Evolutionary conservation across 1,140 invertebrate species (phyloP), one percentile per base, ranked within the genome.

Genomic region (Bombus vancouverensis): DNA sequence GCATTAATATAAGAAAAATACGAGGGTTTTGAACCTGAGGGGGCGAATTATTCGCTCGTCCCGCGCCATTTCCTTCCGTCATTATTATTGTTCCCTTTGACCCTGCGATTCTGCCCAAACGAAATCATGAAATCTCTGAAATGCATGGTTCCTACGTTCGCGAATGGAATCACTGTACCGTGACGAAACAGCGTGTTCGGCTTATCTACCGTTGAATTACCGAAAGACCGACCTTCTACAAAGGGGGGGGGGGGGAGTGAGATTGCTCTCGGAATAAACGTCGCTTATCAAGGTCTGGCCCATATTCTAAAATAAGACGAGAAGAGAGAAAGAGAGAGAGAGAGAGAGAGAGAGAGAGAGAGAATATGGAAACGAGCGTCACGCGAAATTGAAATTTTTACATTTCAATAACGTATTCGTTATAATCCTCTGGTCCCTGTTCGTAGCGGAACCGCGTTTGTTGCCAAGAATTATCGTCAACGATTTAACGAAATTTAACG

Each of bases 1-100:
- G 87, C 93, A 93, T 94, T 93, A 93, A 92, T 93, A 92, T 92
- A 89, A 89, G 92, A 90, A 92, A 92, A 93, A 92, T 87, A 91
- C 77, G 89, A 86, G 62, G 85, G 80, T 68, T 39, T 53, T 25
- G 13, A 53, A 59, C 15, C 86, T 47, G 72, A n/a, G 53, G 47
- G 78, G 44, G 47, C 44, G 75, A 39, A 65, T 71, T 81, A 80
- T 79, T 53, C 78, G n/a, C 37, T 42, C 39, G 42, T 57, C 44
- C 59, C n/a, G 68, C 77, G 62, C 73, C 70, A 74, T 76, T 89
- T 85, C 81, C 83, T 53, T 83, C 83, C 80, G 32, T 62, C 62
- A 65, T 86, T 79, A 79, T 78, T 81, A 39, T 75, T 81, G 65
- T 89, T 57, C 22, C 70, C 15, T 78, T 22, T 66, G 44, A 6